Base-by-base conservation (phyloP, 2,113 vertebrate genomes). In the Synodontis membranacea region DNA sequence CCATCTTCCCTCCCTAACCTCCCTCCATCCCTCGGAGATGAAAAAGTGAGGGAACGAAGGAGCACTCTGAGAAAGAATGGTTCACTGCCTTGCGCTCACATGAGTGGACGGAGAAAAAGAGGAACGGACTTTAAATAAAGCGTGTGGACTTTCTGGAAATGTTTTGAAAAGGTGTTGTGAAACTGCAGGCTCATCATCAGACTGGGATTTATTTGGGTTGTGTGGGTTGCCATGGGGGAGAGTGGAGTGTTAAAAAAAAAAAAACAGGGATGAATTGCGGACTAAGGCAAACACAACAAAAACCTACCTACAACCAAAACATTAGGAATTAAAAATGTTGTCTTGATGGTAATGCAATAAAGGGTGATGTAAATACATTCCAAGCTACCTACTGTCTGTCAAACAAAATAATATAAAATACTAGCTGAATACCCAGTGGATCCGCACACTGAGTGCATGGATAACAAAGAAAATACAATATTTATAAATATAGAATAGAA, bases 161-260 rank as follows among this genome's bases (percentile, higher is more conserved):
- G 72, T 89, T 85, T 85, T 84, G 88, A 88, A 89, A 89, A 5
- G 52, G 15, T 58, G 62, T 89, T 86, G 88, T 84, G 86, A 86
- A 89, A 89, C 86, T 84, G 56, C 80, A 42, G 60, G 28, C 82
- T 85, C 64, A 74, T 83, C 80, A 87, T 60, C 80, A 42, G 80
- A 31, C 44, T 86, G 46, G 81, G 66, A 80, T 88, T 88, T 88
- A 88, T 89, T 84, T 88, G 87, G 84, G 87, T 74, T 54, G 8
- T 50, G 72, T 23, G 28, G 39, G 89, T 90, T 86, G 84, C 87
- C 82, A 89, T 88, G 84, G 82, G 64, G 54, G 25, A 79, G n/a
- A n/a, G n/a, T 54, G 81, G 64, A 66, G 62, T 17, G 52, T 84
- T 89, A 75, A 80, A 80, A 25, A 75, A n/a, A n/a, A n/a, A n/a